These are phyloP conservation scores for Cosmia pyralina DNA, from an alignment of 2,888 invertebrate species.

Conservation along the genomic window DNA sequence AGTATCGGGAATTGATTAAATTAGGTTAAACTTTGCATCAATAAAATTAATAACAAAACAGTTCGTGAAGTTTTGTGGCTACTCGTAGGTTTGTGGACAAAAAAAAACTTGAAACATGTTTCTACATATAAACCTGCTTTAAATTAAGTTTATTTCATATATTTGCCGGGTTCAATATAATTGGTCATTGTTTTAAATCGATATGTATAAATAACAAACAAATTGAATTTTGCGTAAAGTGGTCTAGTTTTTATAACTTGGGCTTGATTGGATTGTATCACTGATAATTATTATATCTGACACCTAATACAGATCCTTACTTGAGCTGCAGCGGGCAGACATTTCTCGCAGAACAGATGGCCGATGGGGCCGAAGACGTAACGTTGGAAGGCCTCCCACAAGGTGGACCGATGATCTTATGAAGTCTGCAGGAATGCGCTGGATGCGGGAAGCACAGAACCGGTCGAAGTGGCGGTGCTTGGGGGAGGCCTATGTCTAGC, in stretches of 20 bases:
- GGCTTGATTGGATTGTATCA: neutral
- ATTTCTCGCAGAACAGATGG: too few relatives aligned
- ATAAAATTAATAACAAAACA: conserved; percentile 6
- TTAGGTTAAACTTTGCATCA: neutral
- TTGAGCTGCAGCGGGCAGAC: too few relatives aligned
- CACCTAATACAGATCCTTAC: too few relatives aligned
- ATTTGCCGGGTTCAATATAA: conserved; percentile 39
- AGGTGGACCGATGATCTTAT: too few relatives aligned
- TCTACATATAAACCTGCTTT: conserved; percentile 11
- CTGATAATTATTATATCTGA: too few relatives aligned
- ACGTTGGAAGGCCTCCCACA: too few relatives aligned
- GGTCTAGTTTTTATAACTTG: neutral
- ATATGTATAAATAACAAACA: conserved; percentile 27
- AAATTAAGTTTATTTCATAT: conserved; percentile 36
- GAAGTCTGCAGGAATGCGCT: too few relatives aligned
- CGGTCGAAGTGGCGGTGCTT: neutral
- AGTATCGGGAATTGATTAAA: neutral
- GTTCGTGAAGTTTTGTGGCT: neutral
- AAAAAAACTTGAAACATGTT: conserved; percentile 19
- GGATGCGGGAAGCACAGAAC: too few relatives aligned
- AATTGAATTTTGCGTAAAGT: conserved; percentile 23
- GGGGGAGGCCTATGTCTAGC: neutral
- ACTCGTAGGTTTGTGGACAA: conserved; percentile 10
- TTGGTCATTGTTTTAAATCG: conserved; percentile 39
- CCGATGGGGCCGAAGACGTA: too few relatives aligned